phyloP scores from a whole-genome alignment of 2,888 invertebrate species.

The Hydropsyche betteni region DNA sequence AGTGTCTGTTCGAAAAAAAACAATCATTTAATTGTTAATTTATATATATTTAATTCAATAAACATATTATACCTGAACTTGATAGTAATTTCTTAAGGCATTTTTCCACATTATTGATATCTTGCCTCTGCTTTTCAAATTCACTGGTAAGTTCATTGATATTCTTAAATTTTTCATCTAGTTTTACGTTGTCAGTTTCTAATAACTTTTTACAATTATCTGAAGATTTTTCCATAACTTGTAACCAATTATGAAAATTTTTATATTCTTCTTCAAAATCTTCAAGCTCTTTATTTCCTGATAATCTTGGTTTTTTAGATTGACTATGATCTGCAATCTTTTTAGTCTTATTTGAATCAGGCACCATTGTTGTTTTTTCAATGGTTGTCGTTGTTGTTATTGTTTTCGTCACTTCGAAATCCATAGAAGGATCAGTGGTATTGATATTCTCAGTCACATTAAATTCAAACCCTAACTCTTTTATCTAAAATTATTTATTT shows the following conservation, averaged over 20 bases:
- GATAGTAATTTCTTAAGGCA: conserved; percentile 67
- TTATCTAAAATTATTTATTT: conserved; percentile 60
- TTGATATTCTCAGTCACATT: conserved; percentile 56
- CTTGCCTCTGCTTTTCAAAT: conserved; percentile 62
- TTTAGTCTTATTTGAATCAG: conserved; percentile 49
- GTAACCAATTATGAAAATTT: conserved; percentile 59
- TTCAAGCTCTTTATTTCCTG: conserved; percentile 54
- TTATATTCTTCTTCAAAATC: conserved; percentile 63
- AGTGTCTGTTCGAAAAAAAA: conserved; percentile 20
- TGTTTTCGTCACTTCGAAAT: conserved; percentile 57
- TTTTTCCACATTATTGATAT: conserved; percentile 68
- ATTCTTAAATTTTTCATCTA: conserved; percentile 54
- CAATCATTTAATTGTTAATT: not conserved
- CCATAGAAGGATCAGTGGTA: conserved; percentile 53
- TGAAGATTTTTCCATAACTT: conserved; percentile 58
- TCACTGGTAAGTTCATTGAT: conserved; percentile 60
- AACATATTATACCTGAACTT: conserved; percentile 57
- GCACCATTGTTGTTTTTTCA: conserved; percentile 47
- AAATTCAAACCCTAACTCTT: conserved; percentile 69
- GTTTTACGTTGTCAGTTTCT: conserved; percentile 56
- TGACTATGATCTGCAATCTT: conserved; percentile 49
- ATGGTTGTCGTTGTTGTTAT: conserved; percentile 56
- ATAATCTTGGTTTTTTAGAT: conserved; percentile 60
- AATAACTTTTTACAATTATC: conserved; percentile 57
- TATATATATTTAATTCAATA: not conserved